Evolutionary conservation across 2,888 invertebrate genomes (phyloP).

Genomic region (Apotomis betuletana): DNA sequence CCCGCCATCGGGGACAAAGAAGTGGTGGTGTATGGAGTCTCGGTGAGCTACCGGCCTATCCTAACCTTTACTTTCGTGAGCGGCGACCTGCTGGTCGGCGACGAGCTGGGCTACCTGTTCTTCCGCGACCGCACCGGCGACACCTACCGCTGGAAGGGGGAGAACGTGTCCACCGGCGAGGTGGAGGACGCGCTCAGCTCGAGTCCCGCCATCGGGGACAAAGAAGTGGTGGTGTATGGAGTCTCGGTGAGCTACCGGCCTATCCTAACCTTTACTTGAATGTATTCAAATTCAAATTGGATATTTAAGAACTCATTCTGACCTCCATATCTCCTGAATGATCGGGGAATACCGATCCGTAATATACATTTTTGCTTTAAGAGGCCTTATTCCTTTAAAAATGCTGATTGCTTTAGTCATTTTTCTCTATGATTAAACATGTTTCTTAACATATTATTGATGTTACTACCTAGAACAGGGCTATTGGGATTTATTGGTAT

Average conservation of each 20-base stretch:
- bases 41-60: slow-evolving; percentile 80
- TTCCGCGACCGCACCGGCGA: slow-evolving; percentile 96
- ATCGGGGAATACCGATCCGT: too few relatives aligned
- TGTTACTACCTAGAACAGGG: too few relatives aligned
- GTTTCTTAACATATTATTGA: too few relatives aligned
- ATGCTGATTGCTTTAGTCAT: too few relatives aligned
- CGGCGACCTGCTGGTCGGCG: slow-evolving; percentile 94
- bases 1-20: slow-evolving; percentile 89
- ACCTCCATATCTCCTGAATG: too few relatives aligned
- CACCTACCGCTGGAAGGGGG: slow-evolving; percentile 96
- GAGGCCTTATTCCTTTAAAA: too few relatives aligned
- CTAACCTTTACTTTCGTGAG: slow-evolving; percentile 85
- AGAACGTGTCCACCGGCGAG: slow-evolving; percentile 98
- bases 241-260: slow-evolving; percentile 87
- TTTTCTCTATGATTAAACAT: too few relatives aligned
- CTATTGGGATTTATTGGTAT: too few relatives aligned
- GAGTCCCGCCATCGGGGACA: slow-evolving; percentile 88
- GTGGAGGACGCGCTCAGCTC: slow-evolving; percentile 95
- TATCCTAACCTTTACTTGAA: background rate
- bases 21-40: slow-evolving; percentile 95
- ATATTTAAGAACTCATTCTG: too few relatives aligned
- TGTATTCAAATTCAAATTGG: too few relatives aligned
- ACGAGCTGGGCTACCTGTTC: slow-evolving; percentile 96
- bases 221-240: slow-evolving; percentile 94
- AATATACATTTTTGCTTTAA: too few relatives aligned